A percentile compares a stretch with the other conserved stretches of the same genome.
phyloP scores from a whole-genome alignment of 2,113 vertebrate species.

The Macrotus californicus region DNA sequence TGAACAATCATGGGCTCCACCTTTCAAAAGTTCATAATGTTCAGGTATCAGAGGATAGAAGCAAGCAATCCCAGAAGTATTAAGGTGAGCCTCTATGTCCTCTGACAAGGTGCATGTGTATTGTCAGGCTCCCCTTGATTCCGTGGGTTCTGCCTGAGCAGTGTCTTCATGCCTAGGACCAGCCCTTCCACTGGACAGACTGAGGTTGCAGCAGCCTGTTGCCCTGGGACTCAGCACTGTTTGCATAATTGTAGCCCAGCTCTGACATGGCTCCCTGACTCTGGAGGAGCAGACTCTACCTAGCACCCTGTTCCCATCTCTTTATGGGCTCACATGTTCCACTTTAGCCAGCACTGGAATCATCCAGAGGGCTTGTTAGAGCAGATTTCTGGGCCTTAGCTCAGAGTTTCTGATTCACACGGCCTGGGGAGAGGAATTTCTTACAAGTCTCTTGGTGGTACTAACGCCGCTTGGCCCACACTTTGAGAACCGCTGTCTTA shows the following conservation, averaged over 20 bases:
- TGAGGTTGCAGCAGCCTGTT: not conserved
- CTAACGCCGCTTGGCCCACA: not conserved
- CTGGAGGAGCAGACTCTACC: not conserved
- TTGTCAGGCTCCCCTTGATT: too few relatives aligned
- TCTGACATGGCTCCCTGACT: not conserved
- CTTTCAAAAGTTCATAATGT: not conserved
- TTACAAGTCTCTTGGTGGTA: not conserved
- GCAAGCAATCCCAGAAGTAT: rapidly evolving
- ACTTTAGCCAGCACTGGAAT: not conserved
- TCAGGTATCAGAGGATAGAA: not conserved
- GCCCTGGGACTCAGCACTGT: not conserved
- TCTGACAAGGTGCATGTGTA: not conserved
- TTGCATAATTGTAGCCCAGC: too few relatives aligned
- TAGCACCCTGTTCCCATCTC: not conserved
- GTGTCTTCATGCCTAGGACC: not conserved
- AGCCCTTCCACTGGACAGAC: not conserved
- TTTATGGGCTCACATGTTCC: not conserved
- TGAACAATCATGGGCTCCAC: not conserved
- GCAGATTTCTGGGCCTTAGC: not conserved
- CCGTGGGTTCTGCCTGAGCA: rapidly evolving
- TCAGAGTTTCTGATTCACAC: not conserved
- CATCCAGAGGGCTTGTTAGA: not conserved
- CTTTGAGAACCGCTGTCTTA: not conserved
- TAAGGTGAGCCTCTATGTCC: rapidly evolving
- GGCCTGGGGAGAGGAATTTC: not conserved